Evolutionary conservation across 2,113 vertebrate genomes (phyloP).

Genomic region (Pardalotus punctatus): DNA sequence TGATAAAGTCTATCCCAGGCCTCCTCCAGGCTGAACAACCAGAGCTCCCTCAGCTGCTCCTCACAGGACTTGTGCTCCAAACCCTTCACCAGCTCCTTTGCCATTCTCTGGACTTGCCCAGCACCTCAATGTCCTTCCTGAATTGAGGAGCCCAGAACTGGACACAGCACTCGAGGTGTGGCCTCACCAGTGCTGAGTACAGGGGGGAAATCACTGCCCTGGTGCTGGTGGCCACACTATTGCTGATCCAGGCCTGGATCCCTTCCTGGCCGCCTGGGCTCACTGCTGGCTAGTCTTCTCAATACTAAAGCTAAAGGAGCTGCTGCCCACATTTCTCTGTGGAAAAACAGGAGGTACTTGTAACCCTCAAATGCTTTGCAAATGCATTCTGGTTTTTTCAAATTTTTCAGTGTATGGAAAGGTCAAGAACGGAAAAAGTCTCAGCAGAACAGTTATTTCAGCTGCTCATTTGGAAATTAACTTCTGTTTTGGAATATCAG

Average conservation of each 20-base stretch:
- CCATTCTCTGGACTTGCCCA: fast-evolving
- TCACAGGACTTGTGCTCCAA: neutral
- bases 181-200: neutral
- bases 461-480: neutral
- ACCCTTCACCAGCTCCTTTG: fast-evolving
- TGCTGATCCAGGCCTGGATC: neutral
- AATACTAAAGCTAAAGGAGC: neutral
- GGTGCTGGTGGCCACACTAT: fast-evolving
- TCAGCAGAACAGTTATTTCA: neutral
- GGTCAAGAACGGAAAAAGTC: neutral
- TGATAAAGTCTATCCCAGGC: neutral
- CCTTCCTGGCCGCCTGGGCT: neutral
- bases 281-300: neutral
- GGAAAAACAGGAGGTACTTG: neutral
- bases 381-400: neutral
- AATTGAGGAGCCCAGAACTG: fast-evolving
- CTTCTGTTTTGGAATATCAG: neutral
- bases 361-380: neutral
- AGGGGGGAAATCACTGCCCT: neutral
- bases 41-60: neutral
- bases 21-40: fast-evolving
- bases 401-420: neutral
- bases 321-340: neutral
- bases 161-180: neutral
- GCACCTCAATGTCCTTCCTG: neutral